Percentiles rank a stretch among this genome's conserved stretches.
Conservation (phyloP, 2,888 invertebrate species). For the Ophraella communa region DNA sequence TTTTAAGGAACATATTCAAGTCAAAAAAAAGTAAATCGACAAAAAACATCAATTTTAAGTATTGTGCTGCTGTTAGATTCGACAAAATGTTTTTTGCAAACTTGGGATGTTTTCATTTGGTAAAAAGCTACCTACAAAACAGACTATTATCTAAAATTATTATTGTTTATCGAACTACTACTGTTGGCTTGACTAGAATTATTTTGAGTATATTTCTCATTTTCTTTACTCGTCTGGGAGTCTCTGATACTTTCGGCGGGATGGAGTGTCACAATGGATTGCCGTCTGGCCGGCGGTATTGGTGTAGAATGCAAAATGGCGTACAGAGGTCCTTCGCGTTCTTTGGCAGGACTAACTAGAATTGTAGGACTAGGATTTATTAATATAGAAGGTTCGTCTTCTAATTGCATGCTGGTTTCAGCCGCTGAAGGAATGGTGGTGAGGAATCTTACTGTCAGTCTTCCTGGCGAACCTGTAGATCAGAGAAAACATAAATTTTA, state of each 20-base stretch:
- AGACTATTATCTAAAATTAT: slow-evolving; percentile 49
- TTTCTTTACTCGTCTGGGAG: not conserved
- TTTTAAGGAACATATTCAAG: no score
- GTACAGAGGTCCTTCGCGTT: slow-evolving; percentile 56
- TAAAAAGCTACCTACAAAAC: slow-evolving; percentile 22
- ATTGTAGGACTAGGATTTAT: slow-evolving; percentile 43
- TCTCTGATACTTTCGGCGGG: slow-evolving; percentile 50
- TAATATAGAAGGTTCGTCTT: slow-evolving; percentile 62
- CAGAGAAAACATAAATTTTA: not conserved
- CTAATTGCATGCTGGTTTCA: slow-evolving; percentile 72
- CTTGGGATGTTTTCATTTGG: slow-evolving; percentile 28
- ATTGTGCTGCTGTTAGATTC: no score
- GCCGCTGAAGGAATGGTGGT: slow-evolving; percentile 78
- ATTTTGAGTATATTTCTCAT: slow-evolving; percentile 15
- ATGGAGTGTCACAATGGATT: slow-evolving; percentile 58
- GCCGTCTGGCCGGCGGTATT: slow-evolving; percentile 51
- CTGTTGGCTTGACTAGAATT: slow-evolving; percentile 46
- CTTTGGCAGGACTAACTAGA: slow-evolving; percentile 54
- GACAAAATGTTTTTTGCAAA: not conserved
- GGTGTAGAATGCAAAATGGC: slow-evolving; percentile 57
- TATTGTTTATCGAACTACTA: slow-evolving; percentile 39
- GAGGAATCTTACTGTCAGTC: slow-evolving; percentile 66
- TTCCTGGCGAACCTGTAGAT: slow-evolving; percentile 61
- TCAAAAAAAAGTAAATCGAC: no score
- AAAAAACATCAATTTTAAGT: no score